Evolutionary conservation across 2,113 vertebrate genomes (phyloP), one percentile per base, ranked within the genome.

Genomic region (Mustela nigripes): DNA sequence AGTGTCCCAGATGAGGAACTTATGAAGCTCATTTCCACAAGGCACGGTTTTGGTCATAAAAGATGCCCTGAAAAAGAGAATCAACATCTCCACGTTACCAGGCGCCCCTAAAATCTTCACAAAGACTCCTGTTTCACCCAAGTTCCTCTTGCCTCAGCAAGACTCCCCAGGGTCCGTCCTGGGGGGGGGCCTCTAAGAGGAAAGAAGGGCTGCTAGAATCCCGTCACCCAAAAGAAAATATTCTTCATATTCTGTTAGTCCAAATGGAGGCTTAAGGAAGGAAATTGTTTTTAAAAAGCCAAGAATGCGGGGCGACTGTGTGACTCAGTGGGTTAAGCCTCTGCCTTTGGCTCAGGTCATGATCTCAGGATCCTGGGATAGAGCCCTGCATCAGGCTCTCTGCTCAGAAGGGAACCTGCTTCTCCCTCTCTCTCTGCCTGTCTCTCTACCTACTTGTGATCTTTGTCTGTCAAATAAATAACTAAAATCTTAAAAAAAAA

Each of bases 1-100:
- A 11, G 99, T 99, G 98, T 99, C 99, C 99, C 99, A 99, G 98
- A 99, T 99, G 92, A 99, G 99, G 98, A 99, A 99, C 94, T 99
- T 99, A 98, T 99, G 99, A 87, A 99, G 99, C 97, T 99, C 99
- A 97, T 99, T 99, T 94, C 99, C 99, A 98, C 99, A 99, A 53
- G 99, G 99, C 80, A 99, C 99, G 1, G 99, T 99, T 99, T 99
- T 99, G 97, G 99, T 99, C 98, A 99, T 99, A 98, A 99, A 99
- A 18, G 99, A 99, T 0, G 99, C 99, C 86, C 99, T 99, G 98
- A 91, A 99, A 98, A 97, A 67, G 85, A 97, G 50, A 98, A 97
- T 14, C n/a, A 92, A 79, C 39, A 97, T 11, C 11, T 24, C 16
- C 22, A 22, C 0, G 4, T 98, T 95, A 97, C 63, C 80, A 18